These are phyloP conservation scores for Drosophila paulistorum DNA, from an alignment of 1,140 invertebrate genomes.

Conservation along the genomic window DNA sequence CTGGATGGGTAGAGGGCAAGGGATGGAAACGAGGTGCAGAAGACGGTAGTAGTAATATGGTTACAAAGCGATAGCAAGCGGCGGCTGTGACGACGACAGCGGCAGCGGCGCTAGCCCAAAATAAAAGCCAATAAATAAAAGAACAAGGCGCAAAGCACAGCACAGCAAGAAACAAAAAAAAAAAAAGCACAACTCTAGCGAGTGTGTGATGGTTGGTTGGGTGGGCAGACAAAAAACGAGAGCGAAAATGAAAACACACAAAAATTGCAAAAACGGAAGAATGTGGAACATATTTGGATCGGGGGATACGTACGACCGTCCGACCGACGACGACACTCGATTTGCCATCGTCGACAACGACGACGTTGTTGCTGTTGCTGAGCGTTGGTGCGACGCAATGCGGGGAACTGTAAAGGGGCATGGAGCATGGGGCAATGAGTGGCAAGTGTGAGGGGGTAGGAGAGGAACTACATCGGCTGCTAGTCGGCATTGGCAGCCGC, in stretches of 20 bases:
- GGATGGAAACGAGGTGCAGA: no score
- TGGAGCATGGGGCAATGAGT: neutral
- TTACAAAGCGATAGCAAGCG: slow-evolving; percentile 29
- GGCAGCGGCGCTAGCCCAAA: slow-evolving; percentile 36
- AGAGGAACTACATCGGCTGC: neutral
- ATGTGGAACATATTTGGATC: slow-evolving; percentile 70
- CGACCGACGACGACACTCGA: neutral
- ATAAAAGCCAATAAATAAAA: slow-evolving; percentile 50
- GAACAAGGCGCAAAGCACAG: slow-evolving; percentile 21
- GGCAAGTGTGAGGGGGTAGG: slow-evolving; percentile 24
- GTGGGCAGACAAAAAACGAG: slow-evolving; percentile 59
- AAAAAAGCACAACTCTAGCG: slow-evolving; percentile 30
- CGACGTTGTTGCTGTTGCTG: neutral
- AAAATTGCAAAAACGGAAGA: slow-evolving; percentile 70
- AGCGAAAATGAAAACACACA: slow-evolving; percentile 75
- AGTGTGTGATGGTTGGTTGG: slow-evolving; percentile 5
- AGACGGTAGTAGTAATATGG: neutral
- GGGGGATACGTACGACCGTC: slow-evolving; percentile 34
- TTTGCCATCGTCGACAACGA: neutral
- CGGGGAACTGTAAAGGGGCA: neutral
- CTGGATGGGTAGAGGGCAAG: neutral
- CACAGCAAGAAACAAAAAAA: slow-evolving; percentile 35
- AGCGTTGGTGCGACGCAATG: neutral
- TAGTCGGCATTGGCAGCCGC: slow-evolving; percentile 25
- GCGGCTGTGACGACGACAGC: no score